These are phyloP conservation scores for Caenorhabditis japonica DNA, from an alignment of 2,888 invertebrate genomes.

Conservation along the genomic window DNA sequence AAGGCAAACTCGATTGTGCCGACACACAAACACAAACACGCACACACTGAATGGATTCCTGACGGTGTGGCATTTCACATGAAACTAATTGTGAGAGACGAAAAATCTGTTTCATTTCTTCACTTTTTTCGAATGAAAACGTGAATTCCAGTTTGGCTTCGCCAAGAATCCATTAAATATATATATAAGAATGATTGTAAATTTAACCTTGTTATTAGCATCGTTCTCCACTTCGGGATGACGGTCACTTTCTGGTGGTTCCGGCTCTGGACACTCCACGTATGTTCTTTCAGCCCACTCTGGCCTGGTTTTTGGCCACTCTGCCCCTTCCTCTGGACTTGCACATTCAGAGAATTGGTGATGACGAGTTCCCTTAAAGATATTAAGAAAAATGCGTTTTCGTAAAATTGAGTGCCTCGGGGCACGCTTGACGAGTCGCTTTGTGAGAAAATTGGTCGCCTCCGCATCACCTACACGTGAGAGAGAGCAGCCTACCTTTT, in stretches of 20 bases:
- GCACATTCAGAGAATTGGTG: constrained; percentile 61
- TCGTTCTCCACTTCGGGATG: constrained; percentile 63
- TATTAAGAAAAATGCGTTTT: constrained; percentile 18
- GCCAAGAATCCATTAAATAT: too few species aligned
- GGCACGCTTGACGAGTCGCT: constrained; percentile 49
- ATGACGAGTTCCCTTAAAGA: constrained; percentile 55
- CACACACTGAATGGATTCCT: too few species aligned
- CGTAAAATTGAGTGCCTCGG: constrained; percentile 38
- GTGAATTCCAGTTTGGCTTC: too few species aligned
- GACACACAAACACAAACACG: too few species aligned
- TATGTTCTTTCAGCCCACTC: constrained; percentile 66
- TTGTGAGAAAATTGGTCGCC: constrained; percentile 15
- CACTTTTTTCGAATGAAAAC: too few species aligned
- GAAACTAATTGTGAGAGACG: too few species aligned
- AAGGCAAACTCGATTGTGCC: too few species aligned
- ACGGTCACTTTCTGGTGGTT: constrained; percentile 59
- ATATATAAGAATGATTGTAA: too few species aligned
- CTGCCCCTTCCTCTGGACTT: constrained; percentile 60
- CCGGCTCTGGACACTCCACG: constrained; percentile 69
- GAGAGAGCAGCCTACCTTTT: constrained; percentile 9
- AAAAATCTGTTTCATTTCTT: too few species aligned
- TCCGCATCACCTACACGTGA: constrained; percentile 2
- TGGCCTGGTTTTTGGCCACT: constrained; percentile 48
- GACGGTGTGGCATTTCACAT: too few species aligned
- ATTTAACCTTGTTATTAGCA: constrained; percentile 60